Conservation (phyloP, 2,113 vertebrate species). For the Microtus oregoni region DNA sequence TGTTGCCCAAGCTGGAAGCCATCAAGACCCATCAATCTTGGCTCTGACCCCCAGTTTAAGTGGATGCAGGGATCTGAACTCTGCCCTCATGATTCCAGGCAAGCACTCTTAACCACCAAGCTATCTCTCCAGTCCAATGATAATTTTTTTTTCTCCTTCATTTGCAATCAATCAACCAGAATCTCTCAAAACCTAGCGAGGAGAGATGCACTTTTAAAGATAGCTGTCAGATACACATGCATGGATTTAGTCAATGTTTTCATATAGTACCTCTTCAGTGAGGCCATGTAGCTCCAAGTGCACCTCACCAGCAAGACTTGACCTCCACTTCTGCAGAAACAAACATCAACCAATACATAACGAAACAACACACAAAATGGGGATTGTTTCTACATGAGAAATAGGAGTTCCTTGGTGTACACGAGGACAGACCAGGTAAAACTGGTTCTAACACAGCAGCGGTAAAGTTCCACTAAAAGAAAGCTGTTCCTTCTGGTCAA, state of each 20-base stretch:
- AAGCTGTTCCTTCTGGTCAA: neutral
- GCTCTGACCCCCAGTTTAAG: neutral
- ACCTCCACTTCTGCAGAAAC: neutral
- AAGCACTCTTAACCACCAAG: neutral
- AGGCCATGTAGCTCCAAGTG: neutral
- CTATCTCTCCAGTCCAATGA: neutral
- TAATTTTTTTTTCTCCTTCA: neutral
- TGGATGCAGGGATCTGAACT: neutral
- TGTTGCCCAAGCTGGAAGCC: neutral
- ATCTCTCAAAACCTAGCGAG: neutral
- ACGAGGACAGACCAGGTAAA: neutral
- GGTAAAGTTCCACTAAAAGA: too few relatives aligned
- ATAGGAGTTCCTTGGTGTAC: neutral
- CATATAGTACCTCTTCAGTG: neutral
- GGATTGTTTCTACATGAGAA: neutral
- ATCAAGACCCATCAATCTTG: neutral
- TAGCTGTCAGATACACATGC: neutral
- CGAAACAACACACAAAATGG: neutral
- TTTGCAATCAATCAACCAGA: neutral
- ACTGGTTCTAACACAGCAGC: fast-evolving
- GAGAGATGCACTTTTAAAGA: neutral
- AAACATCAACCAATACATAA: neutral
- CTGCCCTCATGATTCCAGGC: neutral
- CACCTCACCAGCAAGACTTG: neutral
- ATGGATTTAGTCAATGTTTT: neutral